Conservation (phyloP, 2,113 vertebrate genomes). For the Pachypanchax playfairii region DNA sequence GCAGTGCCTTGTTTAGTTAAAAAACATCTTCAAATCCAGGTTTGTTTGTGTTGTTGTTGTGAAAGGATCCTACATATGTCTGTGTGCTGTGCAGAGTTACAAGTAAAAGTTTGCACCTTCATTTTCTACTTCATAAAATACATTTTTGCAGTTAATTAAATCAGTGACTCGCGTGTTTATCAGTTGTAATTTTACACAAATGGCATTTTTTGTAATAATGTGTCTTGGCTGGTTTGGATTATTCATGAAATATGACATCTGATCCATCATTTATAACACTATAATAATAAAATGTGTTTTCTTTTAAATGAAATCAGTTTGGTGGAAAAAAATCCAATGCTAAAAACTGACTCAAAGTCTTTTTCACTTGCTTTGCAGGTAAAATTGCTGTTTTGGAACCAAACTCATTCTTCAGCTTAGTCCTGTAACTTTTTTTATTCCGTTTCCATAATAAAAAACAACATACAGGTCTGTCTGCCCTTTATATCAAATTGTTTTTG, state of each 20-base stretch:
- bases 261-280: constrained; percentile 11
- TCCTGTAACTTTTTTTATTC: constrained; percentile 16
- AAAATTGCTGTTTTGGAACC: constrained; percentile 40
- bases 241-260: neutral
- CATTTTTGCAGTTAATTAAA: neutral
- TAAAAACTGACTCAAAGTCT: neutral
- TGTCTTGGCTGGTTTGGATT: neutral
- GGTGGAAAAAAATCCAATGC: too few species aligned
- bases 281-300: constrained; percentile 2
- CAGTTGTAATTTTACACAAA: neutral
- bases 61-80: constrained; percentile 12
- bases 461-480: constrained; percentile 2
- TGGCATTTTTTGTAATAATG: neutral
- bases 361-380: neutral
- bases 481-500: constrained; percentile 57
- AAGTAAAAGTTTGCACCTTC: constrained; percentile 26
- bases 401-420: neutral
- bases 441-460: neutral
- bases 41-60: neutral
- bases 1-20: constrained; percentile 52
- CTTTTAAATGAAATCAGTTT: constrained; percentile 3
- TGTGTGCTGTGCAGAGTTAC: constrained; percentile 15
- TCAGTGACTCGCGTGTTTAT: neutral
- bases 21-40: constrained; percentile 4
- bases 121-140: neutral